Evolutionary conservation across 2,888 invertebrate genomes (phyloP).

Genomic region (Patella pellucida): DNA sequence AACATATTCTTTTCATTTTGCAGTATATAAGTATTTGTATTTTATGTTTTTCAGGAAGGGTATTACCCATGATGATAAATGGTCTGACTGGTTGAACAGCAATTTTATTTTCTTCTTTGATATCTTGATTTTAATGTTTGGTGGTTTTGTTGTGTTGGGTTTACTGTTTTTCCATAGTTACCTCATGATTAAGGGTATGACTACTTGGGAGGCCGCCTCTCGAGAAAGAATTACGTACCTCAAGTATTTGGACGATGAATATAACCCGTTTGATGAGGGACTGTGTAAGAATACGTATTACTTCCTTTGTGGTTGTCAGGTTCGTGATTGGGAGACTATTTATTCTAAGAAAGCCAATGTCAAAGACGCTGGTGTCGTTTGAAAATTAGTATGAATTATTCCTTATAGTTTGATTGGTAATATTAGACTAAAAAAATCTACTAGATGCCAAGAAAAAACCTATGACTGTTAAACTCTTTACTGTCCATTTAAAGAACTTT

Average conservation of each 20-base stretch:
- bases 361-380: slow-evolving; percentile 9
- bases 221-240: slow-evolving; percentile 70
- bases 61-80: slow-evolving; percentile 45
- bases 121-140: slow-evolving; percentile 58
- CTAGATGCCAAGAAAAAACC: no score
- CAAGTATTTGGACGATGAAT: slow-evolving; percentile 63
- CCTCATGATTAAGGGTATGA: slow-evolving; percentile 62
- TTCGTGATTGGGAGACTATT: slow-evolving; percentile 58
- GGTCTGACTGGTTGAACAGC: slow-evolving; percentile 60
- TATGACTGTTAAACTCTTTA: no score
- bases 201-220: slow-evolving; percentile 70
- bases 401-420: no score
- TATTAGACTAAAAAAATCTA: no score
- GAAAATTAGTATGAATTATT: background rate
- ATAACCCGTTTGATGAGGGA: slow-evolving; percentile 70
- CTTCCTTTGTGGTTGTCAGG: slow-evolving; percentile 54
- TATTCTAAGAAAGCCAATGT: slow-evolving; percentile 51
- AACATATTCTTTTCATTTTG: background rate
- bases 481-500: no score
- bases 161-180: slow-evolving; percentile 67
- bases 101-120: slow-evolving; percentile 62
- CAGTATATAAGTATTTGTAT: background rate
- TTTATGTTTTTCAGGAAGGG: slow-evolving; percentile 49
- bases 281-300: slow-evolving; percentile 58
- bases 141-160: slow-evolving; percentile 57